phyloP scores from a whole-genome alignment of 2,888 invertebrate genomes.

The Scaptomyza parva region DNA sequence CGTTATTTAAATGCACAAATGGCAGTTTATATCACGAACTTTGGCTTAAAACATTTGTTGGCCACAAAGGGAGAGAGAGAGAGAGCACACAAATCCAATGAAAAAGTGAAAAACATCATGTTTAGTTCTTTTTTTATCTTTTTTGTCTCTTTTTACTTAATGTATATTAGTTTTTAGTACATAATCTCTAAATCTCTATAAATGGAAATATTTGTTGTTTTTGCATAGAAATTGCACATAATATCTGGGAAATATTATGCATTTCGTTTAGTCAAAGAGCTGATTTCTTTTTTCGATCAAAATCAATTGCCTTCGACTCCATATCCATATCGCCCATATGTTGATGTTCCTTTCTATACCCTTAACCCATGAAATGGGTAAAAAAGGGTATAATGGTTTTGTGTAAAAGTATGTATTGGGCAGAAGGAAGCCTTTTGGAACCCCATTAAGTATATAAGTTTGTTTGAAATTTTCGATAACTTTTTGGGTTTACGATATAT shows the following conservation, averaged over 20 bases:
- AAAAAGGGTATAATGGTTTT: too few relatives aligned
- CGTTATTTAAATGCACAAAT: conserved; percentile 1
- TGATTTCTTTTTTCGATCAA: conserved; percentile 13
- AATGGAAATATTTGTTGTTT: too few relatives aligned
- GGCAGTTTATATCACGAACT: background rate
- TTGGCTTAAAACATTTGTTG: background rate
- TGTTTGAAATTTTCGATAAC: too few relatives aligned
- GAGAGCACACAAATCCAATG: background rate
- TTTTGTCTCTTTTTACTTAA: background rate
- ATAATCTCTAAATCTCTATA: too few relatives aligned
- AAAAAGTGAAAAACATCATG: background rate
- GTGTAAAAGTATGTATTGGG: too few relatives aligned
- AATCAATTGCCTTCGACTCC: conserved; percentile 19
- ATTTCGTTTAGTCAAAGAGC: background rate
- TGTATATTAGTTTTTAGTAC: background rate
- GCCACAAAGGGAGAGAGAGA: background rate
- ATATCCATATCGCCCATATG: conserved; percentile 32
- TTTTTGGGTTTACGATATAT: too few relatives aligned
- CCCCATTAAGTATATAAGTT: too few relatives aligned
- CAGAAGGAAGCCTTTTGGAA: too few relatives aligned
- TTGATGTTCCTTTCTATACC: conserved; percentile 5
- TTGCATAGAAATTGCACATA: background rate
- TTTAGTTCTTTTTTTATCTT: background rate
- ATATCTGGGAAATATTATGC: conserved; percentile 10
- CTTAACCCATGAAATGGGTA: too few relatives aligned